A percentile compares a stretch with the other conserved stretches of the same genome.
Conservation (phyloP, 1,140 invertebrate genomes). For the Nephila pilipes region DNA sequence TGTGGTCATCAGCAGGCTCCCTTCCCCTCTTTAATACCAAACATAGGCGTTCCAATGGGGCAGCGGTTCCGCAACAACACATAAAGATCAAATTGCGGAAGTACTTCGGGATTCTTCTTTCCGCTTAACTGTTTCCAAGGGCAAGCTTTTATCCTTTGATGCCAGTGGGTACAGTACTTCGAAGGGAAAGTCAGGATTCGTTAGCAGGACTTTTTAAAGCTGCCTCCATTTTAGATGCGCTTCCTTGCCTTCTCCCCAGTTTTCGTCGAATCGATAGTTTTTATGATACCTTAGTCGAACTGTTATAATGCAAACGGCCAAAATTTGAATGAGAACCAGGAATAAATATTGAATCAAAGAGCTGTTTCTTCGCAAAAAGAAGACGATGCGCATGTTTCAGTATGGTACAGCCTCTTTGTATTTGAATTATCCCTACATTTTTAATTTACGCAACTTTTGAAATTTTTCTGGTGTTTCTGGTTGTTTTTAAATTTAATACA, state of each 20-base stretch:
- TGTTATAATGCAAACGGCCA: neutral
- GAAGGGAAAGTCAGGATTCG: neutral
- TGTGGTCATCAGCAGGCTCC: slow-evolving; percentile 56
- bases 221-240: neutral
- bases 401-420: no score
- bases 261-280: neutral
- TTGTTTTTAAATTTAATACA: no score
- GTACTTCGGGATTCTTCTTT: slow-evolving; percentile 71
- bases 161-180: slow-evolving; percentile 13
- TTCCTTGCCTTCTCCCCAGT: neutral
- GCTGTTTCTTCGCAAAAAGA: neutral
- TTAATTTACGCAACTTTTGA: no score
- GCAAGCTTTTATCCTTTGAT: slow-evolving; percentile 63
- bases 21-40: slow-evolving; percentile 52
- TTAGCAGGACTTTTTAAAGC: slow-evolving; percentile 32
- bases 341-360: neutral
- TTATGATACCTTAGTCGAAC: slow-evolving; percentile 29
- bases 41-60: slow-evolving; percentile 59
- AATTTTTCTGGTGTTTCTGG: no score
- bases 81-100: slow-evolving; percentile 75
- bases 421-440: no score
- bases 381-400: no score
- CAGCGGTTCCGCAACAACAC: slow-evolving; percentile 67
- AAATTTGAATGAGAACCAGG: slow-evolving; percentile 10
- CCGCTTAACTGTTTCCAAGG: slow-evolving; percentile 71